Conservation (phyloP, 2,888 invertebrate species). For the Diadegma fenestrale region DNA sequence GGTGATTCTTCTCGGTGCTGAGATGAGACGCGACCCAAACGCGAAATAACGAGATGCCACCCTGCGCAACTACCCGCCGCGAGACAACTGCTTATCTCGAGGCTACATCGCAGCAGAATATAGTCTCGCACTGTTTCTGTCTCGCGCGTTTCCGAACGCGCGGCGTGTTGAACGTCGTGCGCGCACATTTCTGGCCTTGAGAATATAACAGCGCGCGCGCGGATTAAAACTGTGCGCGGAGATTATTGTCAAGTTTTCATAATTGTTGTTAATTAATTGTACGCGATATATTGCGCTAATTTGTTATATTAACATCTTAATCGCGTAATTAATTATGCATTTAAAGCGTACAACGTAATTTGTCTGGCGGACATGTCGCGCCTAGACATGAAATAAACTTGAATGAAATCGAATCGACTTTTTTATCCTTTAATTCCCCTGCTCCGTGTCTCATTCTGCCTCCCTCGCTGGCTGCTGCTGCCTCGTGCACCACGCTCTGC, state of each 20-base stretch:
- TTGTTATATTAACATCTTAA: slow-evolving; percentile 2
- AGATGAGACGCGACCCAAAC: slow-evolving; percentile 51
- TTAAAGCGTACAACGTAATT: slow-evolving; percentile 3
- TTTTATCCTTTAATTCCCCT: not conserved
- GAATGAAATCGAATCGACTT: slow-evolving; percentile 3
- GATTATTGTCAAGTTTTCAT: slow-evolving; percentile 4
- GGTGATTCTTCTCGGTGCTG: slow-evolving; percentile 35
- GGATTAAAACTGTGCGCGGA: not conserved
- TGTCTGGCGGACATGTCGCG: not conserved
- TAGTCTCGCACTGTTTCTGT: slow-evolving; percentile 43
- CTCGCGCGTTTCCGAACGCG: not conserved
- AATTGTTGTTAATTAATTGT: not conserved
- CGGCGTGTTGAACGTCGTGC: not conserved
- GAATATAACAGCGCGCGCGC: not conserved
- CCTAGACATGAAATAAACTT: slow-evolving; percentile 17
- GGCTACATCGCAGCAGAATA: slow-evolving; percentile 68
- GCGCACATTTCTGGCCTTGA: not conserved
- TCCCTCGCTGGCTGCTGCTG: slow-evolving; percentile 8
- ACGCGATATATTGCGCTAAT: not conserved
- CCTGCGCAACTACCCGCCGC: slow-evolving; percentile 59
- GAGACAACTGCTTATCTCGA: slow-evolving; percentile 65
- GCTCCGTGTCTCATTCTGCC: slow-evolving; percentile 47
- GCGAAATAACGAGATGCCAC: slow-evolving; percentile 66
- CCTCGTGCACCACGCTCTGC: slow-evolving; percentile 18
- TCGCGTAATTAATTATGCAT: not conserved